A percentile compares a stretch with the other conserved stretches of the same genome.
Conservation (phyloP, 30 jellyfish, hydroid and myxozoan genomes). For the Chironex yamaguchii region DNA sequence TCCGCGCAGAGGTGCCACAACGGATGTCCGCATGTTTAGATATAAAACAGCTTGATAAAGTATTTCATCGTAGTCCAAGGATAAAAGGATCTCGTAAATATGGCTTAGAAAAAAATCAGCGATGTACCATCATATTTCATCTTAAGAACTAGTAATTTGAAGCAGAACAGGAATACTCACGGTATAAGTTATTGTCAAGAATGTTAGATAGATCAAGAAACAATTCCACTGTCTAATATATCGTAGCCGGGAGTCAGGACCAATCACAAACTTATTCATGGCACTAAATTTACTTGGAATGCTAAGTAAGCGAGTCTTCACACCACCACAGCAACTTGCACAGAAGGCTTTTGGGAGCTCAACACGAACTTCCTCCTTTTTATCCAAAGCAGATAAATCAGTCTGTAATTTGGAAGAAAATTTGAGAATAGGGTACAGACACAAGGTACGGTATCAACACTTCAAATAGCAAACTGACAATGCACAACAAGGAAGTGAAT, state of each 20-base stretch:
- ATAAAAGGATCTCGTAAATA: no score
- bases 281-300: background rate
- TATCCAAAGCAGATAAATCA: no score
- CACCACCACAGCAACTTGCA: background rate
- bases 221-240: slow-evolving; percentile 44
- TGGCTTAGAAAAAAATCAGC: no score
- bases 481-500: no score
- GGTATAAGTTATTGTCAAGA: slow-evolving; percentile 68
- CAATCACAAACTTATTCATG: slow-evolving; percentile 57
- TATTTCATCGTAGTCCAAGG: no score
- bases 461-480: no score
- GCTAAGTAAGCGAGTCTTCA: background rate
- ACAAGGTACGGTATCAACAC: background rate
- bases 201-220: slow-evolving; percentile 43
- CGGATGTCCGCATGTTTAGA: no score
- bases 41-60: no score
- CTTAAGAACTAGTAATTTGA: no score
- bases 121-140: no score
- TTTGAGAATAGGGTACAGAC: background rate
- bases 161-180: no score
- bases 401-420: background rate
- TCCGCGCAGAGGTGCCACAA: no score
- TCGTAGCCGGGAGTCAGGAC: slow-evolving; percentile 39
- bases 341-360: background rate
- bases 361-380: background rate